Evolutionary conservation across 2,797 vertebrate species (phyloP).

Genomic region (Poecilia wingei): DNA sequence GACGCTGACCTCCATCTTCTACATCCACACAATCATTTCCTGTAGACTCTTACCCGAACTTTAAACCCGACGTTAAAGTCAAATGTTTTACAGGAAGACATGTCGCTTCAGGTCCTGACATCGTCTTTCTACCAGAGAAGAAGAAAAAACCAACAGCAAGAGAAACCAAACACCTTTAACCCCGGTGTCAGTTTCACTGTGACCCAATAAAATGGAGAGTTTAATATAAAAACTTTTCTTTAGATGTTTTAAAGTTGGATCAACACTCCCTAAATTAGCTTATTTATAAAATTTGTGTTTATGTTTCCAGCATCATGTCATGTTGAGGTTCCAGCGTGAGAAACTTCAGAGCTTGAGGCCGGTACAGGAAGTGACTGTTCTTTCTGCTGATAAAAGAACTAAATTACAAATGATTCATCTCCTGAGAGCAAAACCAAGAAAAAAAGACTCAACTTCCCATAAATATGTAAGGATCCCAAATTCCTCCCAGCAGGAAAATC

Average conservation of each 20-base stretch:
- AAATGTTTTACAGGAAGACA: background rate
- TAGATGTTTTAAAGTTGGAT: background rate
- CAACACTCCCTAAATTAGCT: background rate
- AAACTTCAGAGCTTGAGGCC: background rate
- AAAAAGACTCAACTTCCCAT: background rate
- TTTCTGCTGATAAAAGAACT: background rate
- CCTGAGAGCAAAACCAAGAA: background rate
- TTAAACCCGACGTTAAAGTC: background rate
- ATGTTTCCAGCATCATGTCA: background rate
- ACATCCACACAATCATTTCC: slow-evolving; percentile 15
- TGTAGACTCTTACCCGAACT: background rate
- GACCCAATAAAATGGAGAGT: background rate
- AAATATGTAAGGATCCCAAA: background rate
- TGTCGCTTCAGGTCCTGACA: background rate
- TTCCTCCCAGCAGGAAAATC: background rate
- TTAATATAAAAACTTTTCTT: background rate
- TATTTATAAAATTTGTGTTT: background rate
- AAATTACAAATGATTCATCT: background rate
- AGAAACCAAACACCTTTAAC: slow-evolving; percentile 31
- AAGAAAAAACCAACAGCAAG: background rate
- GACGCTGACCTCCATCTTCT: slow-evolving; percentile 27
- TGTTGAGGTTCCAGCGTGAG: background rate
- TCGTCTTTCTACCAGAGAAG: background rate
- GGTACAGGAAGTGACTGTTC: background rate
- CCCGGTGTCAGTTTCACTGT: slow-evolving; percentile 24